Percentiles rank a stretch among this genome's conserved stretches.
phyloP scores from a whole-genome alignment of 2,888 invertebrate genomes.

The Diabrotica balteata region DNA sequence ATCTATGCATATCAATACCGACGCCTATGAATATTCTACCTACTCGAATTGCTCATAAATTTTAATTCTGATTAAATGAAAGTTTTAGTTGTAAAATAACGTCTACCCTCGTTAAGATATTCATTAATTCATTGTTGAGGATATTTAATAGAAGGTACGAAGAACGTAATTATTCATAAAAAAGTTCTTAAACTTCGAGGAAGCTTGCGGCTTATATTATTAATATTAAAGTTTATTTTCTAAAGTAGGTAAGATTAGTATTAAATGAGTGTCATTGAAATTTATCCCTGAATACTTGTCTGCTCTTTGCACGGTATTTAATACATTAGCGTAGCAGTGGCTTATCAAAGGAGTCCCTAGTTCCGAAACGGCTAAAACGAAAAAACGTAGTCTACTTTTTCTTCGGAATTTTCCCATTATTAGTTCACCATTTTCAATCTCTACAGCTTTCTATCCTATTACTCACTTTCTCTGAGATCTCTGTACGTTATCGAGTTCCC shows the following conservation, averaged over 20 bases:
- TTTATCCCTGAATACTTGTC: neutral
- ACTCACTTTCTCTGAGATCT: too few species aligned
- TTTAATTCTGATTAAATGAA: constrained; percentile 6
- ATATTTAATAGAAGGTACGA: constrained; percentile 3
- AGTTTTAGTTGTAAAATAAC: constrained; percentile 5
- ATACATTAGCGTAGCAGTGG: too few species aligned
- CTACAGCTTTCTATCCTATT: too few species aligned
- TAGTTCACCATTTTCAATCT: too few species aligned
- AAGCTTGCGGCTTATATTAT: neutral
- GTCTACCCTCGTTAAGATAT: constrained; percentile 4
- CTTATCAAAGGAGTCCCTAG: too few species aligned
- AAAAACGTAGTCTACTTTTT: too few species aligned
- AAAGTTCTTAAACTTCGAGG: neutral
- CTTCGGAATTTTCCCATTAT: too few species aligned
- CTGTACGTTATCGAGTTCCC: too few species aligned
- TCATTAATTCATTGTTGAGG: constrained; percentile 10
- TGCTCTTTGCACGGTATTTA: too few species aligned
- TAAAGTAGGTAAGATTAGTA: constrained; percentile 1
- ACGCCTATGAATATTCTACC: too few species aligned
- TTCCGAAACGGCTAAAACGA: too few species aligned
- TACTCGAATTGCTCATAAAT: constrained; percentile 7
- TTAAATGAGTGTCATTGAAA: neutral
- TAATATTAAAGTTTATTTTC: constrained; percentile 5
- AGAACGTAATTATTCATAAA: constrained; percentile 3
- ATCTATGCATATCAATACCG: too few species aligned